Percentiles rank a stretch among this genome's conserved stretches.
These are phyloP conservation scores for Ptychochromis oligacanthus DNA, from an alignment of 2,113 vertebrate species.

Conservation along the genomic window DNA sequence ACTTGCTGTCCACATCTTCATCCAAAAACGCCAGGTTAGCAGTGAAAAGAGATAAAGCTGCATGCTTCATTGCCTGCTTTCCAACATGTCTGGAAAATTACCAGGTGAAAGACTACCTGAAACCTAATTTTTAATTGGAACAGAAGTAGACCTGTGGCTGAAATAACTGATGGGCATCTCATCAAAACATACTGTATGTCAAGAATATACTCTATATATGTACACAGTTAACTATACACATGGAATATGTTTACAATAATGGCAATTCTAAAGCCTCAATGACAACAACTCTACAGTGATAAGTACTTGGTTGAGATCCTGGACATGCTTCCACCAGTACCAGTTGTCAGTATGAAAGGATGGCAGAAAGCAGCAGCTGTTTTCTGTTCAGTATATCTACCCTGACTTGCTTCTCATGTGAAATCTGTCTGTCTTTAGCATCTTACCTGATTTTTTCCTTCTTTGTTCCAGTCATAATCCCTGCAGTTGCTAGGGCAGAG, in stretches of 20 bases:
- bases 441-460: neutral
- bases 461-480: neutral
- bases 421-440: neutral
- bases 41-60: conserved; percentile 1
- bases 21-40: conserved; percentile 22
- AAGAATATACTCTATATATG: no score
- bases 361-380: neutral
- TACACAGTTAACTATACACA: no score
- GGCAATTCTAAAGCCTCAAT: neutral
- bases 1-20: conserved; percentile 21
- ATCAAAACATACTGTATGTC: neutral
- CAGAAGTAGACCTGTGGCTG: neutral
- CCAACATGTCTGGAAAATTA: conserved; percentile 28
- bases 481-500: neutral
- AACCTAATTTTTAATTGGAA: neutral
- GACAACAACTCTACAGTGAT: neutral
- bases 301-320: neutral
- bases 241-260: neutral
- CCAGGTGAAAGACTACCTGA: conserved; percentile 7
- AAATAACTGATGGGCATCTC: neutral
- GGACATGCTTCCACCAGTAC: neutral
- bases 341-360: neutral
- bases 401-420: neutral
- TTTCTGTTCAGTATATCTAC: neutral
- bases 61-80: conserved; percentile 33